Evolutionary conservation across 64 coral and sea anemone genomes (phyloP), one percentile per base, ranked within the genome.

Genomic region (Montipora efflorescens): DNA sequence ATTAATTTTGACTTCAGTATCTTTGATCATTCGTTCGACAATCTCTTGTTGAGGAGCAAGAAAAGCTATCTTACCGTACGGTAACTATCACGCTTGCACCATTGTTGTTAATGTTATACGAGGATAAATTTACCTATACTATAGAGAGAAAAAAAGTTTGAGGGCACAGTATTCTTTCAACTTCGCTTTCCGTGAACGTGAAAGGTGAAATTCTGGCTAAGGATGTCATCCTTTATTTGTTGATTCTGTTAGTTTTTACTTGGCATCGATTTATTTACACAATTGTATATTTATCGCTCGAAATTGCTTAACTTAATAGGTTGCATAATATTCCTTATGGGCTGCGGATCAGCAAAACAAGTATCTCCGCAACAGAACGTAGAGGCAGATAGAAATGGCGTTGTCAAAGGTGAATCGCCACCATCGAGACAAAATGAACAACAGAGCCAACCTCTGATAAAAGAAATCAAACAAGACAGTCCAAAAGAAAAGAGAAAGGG

Each of bases 261-360:
- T 55, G 52, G 52, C 52, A 55, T 55, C 9, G 52, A 55, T 55
- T 7, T 55, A 55, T 55, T 55, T 55, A 55, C 52, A 55, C 52
- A 55, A 7, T 25, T 47, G 19, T n/a, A 21, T 6, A 10, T 4
- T 70, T 1, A 70, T 51, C 66, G 8, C 43, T 46, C 0, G 13
- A 47, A 86, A 70, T 71, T 47, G 46, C 22, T 71, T 2, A 3
- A 15, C n/a, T 71, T 51, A 21, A 28, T 28, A 11, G 5, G 55
- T 78, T 78, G 28, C 36, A 64, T 8, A 36, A 2, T 48, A 50
- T 14, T 15, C 16, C 13, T n/a, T 5, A 86, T 86, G 82, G 82
- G 82, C 19, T 86, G 82, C 4, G 82, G 82, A 51, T 86, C 82
- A 4, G 67, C 82, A 4, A 59, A 86, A 86, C 44, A 8, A 20